Percentiles rank a stretch among this genome's conserved stretches.
These are phyloP conservation scores for Heliconius congener DNA, from an alignment of 1,140 invertebrate genomes.

Conservation along the genomic window DNA sequence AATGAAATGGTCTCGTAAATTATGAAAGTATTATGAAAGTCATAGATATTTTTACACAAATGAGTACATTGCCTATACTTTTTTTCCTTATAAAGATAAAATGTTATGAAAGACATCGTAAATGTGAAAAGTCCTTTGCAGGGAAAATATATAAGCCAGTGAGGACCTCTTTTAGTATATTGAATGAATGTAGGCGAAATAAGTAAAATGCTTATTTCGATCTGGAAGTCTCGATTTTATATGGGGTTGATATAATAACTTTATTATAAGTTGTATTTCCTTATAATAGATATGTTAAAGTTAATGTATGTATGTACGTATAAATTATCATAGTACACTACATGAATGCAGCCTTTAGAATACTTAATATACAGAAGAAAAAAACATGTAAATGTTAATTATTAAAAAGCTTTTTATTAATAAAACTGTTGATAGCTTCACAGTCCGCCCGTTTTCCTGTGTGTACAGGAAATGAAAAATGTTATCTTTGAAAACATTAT, in stretches of 20 bases:
- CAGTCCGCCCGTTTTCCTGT: slow-evolving; percentile 13
- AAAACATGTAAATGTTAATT: slow-evolving; percentile 4
- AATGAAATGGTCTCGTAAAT: not conserved
- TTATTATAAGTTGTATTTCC: not conserved
- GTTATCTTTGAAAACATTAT: slow-evolving; percentile 32
- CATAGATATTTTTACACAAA: not conserved
- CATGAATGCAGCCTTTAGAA: not conserved
- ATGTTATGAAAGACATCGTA: slow-evolving; percentile 55
- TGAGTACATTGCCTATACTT: not conserved
- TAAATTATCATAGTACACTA: not conserved
- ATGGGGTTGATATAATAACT: not conserved
- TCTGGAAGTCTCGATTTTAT: slow-evolving; percentile 10
- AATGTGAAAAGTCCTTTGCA: slow-evolving; percentile 64
- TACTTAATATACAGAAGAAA: not conserved
- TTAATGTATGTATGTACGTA: not conserved
- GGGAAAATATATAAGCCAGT: slow-evolving; percentile 59
- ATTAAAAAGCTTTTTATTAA: slow-evolving; percentile 18
- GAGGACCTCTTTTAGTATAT: slow-evolving; percentile 56
- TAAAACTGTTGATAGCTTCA: not conserved
- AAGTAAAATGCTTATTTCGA: slow-evolving; percentile 30
- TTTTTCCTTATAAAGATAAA: slow-evolving; percentile 35
- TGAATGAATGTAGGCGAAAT: slow-evolving; percentile 46
- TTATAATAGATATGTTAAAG: not conserved
- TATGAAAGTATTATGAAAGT: not conserved
- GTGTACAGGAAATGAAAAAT: slow-evolving; percentile 24